These are phyloP conservation scores for Chrysemys picta DNA, from an alignment of 2,113 vertebrate species.

Conservation along the genomic window DNA sequence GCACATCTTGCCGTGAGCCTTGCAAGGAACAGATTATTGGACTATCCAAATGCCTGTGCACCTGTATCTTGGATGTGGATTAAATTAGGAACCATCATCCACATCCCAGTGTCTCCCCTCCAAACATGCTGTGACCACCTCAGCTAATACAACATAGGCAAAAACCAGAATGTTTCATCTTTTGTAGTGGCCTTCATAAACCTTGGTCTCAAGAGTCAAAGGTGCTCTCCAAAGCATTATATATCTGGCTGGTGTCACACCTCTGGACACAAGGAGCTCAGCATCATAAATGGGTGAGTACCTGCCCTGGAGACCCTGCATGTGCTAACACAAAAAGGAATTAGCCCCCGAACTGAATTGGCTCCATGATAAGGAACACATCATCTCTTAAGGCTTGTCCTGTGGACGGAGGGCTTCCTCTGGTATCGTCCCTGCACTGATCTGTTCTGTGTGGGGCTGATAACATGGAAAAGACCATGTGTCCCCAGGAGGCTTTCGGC, in stretches of 20 bases:
- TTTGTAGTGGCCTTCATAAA: background rate
- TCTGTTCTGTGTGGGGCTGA: background rate
- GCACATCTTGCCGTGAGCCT: background rate
- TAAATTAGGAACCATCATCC: rapidly evolving
- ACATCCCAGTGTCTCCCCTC: background rate
- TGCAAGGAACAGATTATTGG: background rate
- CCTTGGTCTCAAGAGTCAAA: no score
- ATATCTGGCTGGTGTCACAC: background rate
- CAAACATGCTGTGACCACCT: rapidly evolving
- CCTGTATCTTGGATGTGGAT: background rate
- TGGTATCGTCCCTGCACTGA: background rate
- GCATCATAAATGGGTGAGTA: background rate
- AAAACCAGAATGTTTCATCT: background rate
- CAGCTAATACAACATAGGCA: rapidly evolving
- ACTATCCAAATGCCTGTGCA: rapidly evolving
- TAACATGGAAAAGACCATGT: background rate
- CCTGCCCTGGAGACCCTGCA: background rate
- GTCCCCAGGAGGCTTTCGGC: rapidly evolving
- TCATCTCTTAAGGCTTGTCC: background rate
- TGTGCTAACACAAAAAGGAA: background rate
- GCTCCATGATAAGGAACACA: background rate
- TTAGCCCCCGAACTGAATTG: background rate
- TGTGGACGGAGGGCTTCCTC: rapidly evolving
- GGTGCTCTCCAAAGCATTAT: background rate
- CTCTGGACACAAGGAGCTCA: background rate